These are phyloP conservation scores for Alviniconcha marisindica DNA, from an alignment of 1,140 invertebrate species.

Conservation along the genomic window DNA sequence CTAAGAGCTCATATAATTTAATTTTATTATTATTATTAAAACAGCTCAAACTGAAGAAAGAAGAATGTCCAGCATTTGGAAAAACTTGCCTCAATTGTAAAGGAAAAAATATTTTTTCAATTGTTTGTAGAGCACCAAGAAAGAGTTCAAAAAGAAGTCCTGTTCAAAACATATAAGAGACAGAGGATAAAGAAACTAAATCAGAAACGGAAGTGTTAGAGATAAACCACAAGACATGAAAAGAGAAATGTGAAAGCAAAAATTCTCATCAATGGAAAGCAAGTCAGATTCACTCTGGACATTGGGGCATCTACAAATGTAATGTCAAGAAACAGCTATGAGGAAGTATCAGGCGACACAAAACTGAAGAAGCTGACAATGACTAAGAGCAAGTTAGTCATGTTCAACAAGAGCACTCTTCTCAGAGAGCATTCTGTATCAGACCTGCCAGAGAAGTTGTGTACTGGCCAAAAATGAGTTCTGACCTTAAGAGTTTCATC, in stretches of 20 bases:
- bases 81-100: neutral
- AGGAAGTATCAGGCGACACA: neutral
- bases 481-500: too few species aligned
- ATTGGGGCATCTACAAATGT: conserved; percentile 11
- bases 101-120: neutral
- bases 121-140: neutral
- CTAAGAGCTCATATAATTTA: too few species aligned
- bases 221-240: neutral
- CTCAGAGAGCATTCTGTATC: neutral
- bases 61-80: neutral
- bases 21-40: too few species aligned
- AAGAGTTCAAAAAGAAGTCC: neutral
- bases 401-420: conserved; percentile 4
- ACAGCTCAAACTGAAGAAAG: neutral
- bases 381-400: neutral
- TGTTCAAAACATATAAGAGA: neutral
- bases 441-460: neutral
- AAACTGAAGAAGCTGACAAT: neutral
- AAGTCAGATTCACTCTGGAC: neutral
- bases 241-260: neutral
- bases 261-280: neutral
- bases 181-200: neutral
- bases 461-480: neutral
- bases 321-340: neutral
- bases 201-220: neutral